Base-by-base conservation (phyloP, 2,797 vertebrate species). In the Amphiprion clarkii region DNA sequence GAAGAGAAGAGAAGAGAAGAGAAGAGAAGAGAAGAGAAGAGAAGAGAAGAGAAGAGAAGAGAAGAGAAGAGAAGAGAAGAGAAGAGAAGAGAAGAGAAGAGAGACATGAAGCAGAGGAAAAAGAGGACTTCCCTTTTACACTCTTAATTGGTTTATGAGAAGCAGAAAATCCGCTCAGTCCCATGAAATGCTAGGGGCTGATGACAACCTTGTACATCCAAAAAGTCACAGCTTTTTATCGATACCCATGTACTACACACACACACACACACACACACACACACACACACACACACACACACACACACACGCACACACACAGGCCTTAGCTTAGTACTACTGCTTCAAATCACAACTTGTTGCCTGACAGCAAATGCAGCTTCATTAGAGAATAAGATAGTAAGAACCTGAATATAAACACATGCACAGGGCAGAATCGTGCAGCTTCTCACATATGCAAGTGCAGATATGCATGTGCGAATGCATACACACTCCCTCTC, bases 101-200 rank as follows among this genome's bases (percentile, higher is more conserved):
- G 17, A 70, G 56, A 54, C 48, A 40, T 19, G 33, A 59, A 65
- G 7, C 8, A 23, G 46, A 66, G 51, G 51, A 71, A 48, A 27
- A 21, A 29, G 42, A 72, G 16, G 42, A 87, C 42, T 77, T 80
- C 48, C 67, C 63, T 73, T 80, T 79, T 52, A 69, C 52, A 61
- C 48, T 74, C 9, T 46, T 86, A 86, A 87, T 86, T 79, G 85
- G 80, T 82, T 89, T 87, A 82, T 19, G 14, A 78, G 62, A 55
- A 80, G 82, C 76, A 82, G 81, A 84, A 83, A 79, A 85, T 87
- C 74, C 8, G 3, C 52, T 76, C 61, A 74, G 78, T 49, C 56
- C 78, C 67, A 65, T 73, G 64, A 84, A 82, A 73, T 60, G 81
- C 71, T 70, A 21, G 21, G 13, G 70, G 66, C 57, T 77, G 64